phyloP scores from a whole-genome alignment of 2,113 vertebrate genomes.

The Sorex araneus region DNA sequence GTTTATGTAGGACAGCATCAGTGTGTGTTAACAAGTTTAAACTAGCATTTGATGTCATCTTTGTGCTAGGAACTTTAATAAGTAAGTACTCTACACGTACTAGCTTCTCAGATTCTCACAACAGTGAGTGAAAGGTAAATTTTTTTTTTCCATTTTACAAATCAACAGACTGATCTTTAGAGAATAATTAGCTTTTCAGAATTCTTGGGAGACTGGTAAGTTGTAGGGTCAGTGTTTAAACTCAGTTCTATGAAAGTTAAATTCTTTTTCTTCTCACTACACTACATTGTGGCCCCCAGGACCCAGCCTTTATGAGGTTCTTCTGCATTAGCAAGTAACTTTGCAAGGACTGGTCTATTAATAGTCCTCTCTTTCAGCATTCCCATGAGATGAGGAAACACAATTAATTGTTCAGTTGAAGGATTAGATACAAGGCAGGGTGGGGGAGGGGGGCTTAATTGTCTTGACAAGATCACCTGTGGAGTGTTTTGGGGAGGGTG shows the following conservation, averaged over 20 bases:
- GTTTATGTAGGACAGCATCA: background rate
- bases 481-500: constrained; percentile 20
- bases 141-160: background rate
- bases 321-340: constrained; percentile 63
- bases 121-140: background rate
- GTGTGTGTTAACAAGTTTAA: background rate
- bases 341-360: constrained; percentile 56
- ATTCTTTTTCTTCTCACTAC: background rate
- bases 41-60: background rate
- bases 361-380: constrained; percentile 57
- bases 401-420: constrained; percentile 66
- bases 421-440: constrained; percentile 55
- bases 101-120: constrained; percentile 6
- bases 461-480: background rate
- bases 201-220: background rate
- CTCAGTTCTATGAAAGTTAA: background rate
- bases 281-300: background rate
- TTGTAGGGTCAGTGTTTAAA: constrained; percentile 17
- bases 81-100: background rate
- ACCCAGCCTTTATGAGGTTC: background rate
- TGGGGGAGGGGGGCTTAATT: constrained; percentile 48
- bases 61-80: constrained; percentile 13
- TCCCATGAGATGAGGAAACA: constrained; percentile 33
- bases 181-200: background rate
- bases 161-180: constrained; percentile 7